Base-by-base conservation (phyloP, 64 coral and sea anemone species). In the Montipora efflorescens region DNA sequence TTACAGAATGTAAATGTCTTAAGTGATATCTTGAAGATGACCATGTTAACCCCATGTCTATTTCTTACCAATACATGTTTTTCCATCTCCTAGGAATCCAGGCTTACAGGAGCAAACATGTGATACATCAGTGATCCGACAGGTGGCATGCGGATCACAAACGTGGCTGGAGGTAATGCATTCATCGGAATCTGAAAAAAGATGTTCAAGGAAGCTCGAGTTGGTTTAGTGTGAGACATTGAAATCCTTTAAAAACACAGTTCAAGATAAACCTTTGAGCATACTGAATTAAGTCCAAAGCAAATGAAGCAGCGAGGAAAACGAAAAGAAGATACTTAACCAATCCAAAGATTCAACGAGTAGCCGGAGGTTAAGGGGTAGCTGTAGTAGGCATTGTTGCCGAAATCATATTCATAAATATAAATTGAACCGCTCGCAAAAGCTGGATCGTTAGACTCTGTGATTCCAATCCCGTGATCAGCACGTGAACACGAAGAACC, bases 31-130 rank as follows among this genome's bases (percentile, higher is more conserved):
- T 36, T 36, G 36, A 2, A 36, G 36, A 36, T 36, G 36, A 36
- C 36, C 36, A 36, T 36, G 36, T 36, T 36, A 36, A 36, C 36
- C 36, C 1, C 36, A 11, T 3, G 61, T 0, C 61, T 12, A 77
- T 7, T 88, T 66, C 68, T 15, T 89, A 78, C 87, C 55, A 43
- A 15, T 78, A 51, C 87, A 89, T 19, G 28, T 28, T 47, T 78
- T n/a, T 19, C 87, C 87, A 48, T 89, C 80, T 44, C 90, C 89
- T 2, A 48, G 8, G 62, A 91, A 91, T n/a, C 89, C 89, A 45
- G 43, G 18, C 7, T 51, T 91, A 14, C 89, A 91, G 8, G 62
- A 45, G 22, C 89, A 91, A 7, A 49, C 52, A 81, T 73, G 79
- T 45, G 89, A 91, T 22, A 61, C 45, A 57, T 7, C 77, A 14